Evolutionary conservation across 1,140 invertebrate genomes (phyloP).

Genomic region (Trinorchestia longiramus): DNA sequence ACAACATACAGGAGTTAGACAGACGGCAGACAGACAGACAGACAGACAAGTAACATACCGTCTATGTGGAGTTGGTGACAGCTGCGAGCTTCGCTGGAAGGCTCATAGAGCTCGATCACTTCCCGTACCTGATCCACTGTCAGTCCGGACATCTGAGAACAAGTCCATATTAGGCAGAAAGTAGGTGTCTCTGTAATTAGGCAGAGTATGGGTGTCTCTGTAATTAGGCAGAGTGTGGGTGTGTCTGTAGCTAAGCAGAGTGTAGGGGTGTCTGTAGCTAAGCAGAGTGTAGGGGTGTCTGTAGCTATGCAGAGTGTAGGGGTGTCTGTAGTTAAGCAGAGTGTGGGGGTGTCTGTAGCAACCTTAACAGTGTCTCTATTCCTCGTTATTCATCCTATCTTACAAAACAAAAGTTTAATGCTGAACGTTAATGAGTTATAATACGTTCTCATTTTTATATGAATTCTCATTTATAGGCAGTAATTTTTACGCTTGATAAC

Average conservation of each 20-base stretch:
- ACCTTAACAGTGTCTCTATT: neutral
- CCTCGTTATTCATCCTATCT: neutral
- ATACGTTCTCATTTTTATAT: neutral
- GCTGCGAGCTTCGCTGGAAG: slow-evolving; percentile 74
- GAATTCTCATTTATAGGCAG: neutral
- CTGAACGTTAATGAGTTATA: neutral
- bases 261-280: too few species aligned
- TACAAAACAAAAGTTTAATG: neutral
- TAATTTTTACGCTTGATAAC: neutral
- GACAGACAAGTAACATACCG: slow-evolving; percentile 69
- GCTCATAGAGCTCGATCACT: slow-evolving; percentile 76
- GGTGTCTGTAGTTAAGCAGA: too few species aligned
- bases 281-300: too few species aligned
- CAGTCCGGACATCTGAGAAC: slow-evolving; percentile 73
- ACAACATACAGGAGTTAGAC: too few species aligned
- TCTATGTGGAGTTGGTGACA: slow-evolving; percentile 76
- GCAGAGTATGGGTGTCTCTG: too few species aligned
- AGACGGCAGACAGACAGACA: neutral
- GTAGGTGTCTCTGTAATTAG: too few species aligned
- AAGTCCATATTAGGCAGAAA: neutral
- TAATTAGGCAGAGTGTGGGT: too few species aligned
- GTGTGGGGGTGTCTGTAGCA: too few species aligned
- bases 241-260: too few species aligned
- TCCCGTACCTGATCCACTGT: slow-evolving; percentile 73
- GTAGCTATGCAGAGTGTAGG: too few species aligned